Evolutionary conservation across 1,140 invertebrate genomes (phyloP), one percentile per base, ranked within the genome.

Genomic region (Caenorhabditis elegans): DNA sequence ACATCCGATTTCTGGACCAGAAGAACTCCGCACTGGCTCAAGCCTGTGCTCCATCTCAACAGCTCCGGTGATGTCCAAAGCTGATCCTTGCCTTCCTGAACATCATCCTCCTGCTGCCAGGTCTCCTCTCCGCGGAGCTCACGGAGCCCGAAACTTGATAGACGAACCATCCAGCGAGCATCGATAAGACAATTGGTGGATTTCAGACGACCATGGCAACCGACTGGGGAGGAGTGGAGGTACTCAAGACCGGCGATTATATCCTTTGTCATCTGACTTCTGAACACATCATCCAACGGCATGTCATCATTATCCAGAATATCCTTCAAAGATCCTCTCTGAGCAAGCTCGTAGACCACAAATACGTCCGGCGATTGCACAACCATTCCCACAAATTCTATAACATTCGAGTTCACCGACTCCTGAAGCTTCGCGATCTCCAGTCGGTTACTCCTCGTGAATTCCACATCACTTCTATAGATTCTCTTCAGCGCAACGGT

Each of bases 1-100:
- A 88, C 81, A 51, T 88, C 87, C 8, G 76, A 78, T 36, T 36
- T 86, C 80, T 81, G 76, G 0, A 77, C 46, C 3, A 77, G 15
- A 3, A 77, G 19, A 77, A 39, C 2, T 11, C 46, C 46, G 34
- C 76, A 77, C 83, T 60, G 47, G 49, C 31, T 17, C 46, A 78
- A 36, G 4, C 49, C 65, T 39, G 70, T 82, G 19, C 39, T 77
- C 43, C 78, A 47, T 34, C 82, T 26, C 17, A 83, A 22, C 51
- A 80, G 26, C 26, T 83, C 82, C 10, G 82, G 82, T 0, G 82
- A 51, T 15, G 65, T 82, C 82, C 82, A 83, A 1, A 83, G 28
- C 4, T 82, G 49, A 46, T 83, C 82, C 79, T 46, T 80, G 49
- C 79, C 79, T 24, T 70, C 79, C 36, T 80, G 79, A 26, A 83